phyloP scores from a whole-genome alignment of 2,888 invertebrate genomes.

The Rapana venosa region DNA sequence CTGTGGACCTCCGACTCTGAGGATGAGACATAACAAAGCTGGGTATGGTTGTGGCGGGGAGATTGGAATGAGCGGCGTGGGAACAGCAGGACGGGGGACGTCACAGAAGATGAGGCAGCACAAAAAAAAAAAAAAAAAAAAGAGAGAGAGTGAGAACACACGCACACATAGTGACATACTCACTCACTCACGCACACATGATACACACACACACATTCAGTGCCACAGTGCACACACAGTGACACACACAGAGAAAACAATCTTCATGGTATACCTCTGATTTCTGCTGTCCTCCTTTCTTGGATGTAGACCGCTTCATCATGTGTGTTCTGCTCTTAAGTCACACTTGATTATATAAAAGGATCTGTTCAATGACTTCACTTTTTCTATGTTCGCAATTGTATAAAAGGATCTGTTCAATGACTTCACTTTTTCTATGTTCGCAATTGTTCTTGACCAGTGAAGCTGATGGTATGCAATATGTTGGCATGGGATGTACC shows the following conservation, averaged over 20 bases:
- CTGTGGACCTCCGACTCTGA: no score
- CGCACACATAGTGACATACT: no score
- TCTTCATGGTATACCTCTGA: not conserved
- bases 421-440: not conserved
- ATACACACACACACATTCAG: not conserved
- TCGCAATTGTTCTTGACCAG: not conserved
- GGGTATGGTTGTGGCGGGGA: no score
- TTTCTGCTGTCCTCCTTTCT: not conserved
- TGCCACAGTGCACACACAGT: not conserved
- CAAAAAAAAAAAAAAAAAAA: no score
- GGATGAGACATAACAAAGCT: no score
- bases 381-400: no score
- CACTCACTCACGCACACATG: no score
- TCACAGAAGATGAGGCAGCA: no score
- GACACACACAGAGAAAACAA: not conserved
- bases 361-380: no score
- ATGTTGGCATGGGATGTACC: not conserved
- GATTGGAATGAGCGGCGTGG: no score
- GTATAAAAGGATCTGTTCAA: not conserved
- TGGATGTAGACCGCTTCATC: slow-evolving; percentile 28
- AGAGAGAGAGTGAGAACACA: no score
- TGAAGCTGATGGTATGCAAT: not conserved
- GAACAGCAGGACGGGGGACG: no score
- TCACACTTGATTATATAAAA: not conserved
- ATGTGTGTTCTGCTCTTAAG: not conserved